These are phyloP conservation scores for Rhagonycha lutea DNA, from an alignment of 2,888 invertebrate genomes.

Conservation along the genomic window DNA sequence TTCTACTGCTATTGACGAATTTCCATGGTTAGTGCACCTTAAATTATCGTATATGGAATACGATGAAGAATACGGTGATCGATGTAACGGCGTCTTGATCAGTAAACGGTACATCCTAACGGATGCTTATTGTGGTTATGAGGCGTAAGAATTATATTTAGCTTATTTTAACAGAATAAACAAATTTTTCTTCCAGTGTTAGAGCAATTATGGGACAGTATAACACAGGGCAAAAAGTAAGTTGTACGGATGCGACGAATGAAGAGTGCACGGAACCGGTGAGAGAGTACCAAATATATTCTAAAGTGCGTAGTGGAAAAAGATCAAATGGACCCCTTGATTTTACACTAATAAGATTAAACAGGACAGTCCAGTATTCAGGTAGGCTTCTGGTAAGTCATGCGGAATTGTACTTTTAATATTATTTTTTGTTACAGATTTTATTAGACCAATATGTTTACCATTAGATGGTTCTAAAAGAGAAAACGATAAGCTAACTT, in stretches of 20 bases:
- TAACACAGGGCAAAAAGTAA: neutral
- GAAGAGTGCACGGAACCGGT: constrained; percentile 8
- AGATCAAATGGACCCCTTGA: constrained; percentile 6
- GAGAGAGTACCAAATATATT: neutral
- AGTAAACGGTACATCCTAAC: constrained; percentile 19
- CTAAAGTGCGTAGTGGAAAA: constrained; percentile 4
- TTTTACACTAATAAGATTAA: constrained; percentile 9
- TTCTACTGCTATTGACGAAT: constrained; percentile 9
- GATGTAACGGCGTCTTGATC: constrained; percentile 15
- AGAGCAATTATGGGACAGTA: constrained; percentile 9
- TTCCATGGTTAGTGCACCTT: constrained; percentile 19
- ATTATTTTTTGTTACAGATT: constrained; percentile 7
- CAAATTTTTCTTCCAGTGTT: neutral
- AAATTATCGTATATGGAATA: neutral
- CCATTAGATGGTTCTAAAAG: neutral
- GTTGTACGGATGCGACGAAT: neutral
- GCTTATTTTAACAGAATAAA: neutral
- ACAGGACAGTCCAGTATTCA: neutral
- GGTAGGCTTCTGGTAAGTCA: neutral
- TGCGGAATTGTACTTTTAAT: neutral
- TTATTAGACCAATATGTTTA: constrained; percentile 20
- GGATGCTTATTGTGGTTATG: constrained; percentile 12
- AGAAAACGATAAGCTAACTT: neutral
- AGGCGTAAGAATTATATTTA: neutral
- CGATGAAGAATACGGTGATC: constrained; percentile 8